Conservation (phyloP, 2,113 vertebrate genomes). For the Pteronura brasiliensis region DNA sequence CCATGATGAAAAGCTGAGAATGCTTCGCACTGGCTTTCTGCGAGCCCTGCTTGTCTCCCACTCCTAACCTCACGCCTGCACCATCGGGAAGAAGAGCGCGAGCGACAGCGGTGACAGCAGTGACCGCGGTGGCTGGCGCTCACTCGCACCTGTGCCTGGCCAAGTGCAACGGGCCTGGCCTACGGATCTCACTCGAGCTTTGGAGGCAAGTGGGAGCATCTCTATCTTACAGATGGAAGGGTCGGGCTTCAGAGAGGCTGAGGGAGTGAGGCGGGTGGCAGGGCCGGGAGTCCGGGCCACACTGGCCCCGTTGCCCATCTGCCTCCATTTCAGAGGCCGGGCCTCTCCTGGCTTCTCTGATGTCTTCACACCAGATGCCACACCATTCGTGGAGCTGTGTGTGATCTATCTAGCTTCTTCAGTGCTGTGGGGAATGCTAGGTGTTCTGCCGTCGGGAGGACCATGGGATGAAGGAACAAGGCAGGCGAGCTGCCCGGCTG, state of each 20-base stretch:
- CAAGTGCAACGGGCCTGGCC: rapidly evolving
- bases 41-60: not conserved
- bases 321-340: not conserved
- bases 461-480: not conserved
- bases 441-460: not conserved
- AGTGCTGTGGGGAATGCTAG: not conserved
- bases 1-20: not conserved
- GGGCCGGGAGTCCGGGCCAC: not conserved
- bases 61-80: too few relatives aligned
- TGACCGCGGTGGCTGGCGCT: rapidly evolving
- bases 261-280: not conserved
- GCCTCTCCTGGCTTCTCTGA: not conserved
- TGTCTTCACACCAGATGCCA: not conserved
- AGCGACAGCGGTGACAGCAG: rapidly evolving
- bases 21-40: not conserved
- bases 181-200: not conserved
- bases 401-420: not conserved
- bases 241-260: not conserved
- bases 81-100: rapidly evolving
- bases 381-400: not conserved
- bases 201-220: not conserved
- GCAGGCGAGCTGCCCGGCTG: not conserved
- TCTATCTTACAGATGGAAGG: not conserved
- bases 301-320: not conserved
- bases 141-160: not conserved